Evolutionary conservation across 2,888 invertebrate species (phyloP).

Genomic region (Balanococcus diminutus): DNA sequence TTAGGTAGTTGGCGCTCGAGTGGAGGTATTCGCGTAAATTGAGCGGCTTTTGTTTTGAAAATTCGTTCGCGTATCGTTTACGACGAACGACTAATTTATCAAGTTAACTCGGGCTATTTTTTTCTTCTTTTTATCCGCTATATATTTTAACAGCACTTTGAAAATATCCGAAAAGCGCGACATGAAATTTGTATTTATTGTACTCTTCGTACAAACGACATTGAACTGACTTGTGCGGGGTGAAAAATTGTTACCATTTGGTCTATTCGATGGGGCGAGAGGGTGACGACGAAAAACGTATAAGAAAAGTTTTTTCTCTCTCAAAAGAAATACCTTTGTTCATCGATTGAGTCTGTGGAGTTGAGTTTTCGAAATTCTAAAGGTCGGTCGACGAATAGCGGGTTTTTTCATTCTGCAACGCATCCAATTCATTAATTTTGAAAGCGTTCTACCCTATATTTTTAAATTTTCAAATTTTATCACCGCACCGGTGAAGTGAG

Average conservation of each 20-base stretch:
- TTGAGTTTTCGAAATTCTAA: background rate
- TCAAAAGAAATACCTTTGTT: background rate
- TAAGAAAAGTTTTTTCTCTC: background rate
- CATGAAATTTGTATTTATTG: constrained; percentile 20
- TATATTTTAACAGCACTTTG: constrained; percentile 24
- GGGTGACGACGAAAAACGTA: background rate
- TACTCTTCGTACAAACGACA: background rate
- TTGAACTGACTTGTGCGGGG: background rate
- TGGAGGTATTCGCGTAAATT: background rate
- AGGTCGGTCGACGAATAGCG: background rate
- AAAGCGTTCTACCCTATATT: background rate
- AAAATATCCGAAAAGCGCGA: constrained; percentile 28
- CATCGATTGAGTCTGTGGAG: constrained; percentile 10
- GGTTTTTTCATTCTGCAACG: background rate
- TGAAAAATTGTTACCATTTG: constrained; percentile 3
- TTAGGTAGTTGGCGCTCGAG: background rate
- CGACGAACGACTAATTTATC: constrained; percentile 26
- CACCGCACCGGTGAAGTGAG: background rate
- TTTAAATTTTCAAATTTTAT: constrained; percentile 41
- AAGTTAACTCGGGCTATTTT: background rate
- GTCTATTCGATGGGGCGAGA: background rate
- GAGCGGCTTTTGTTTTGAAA: background rate
- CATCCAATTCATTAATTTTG: background rate
- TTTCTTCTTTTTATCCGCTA: background rate
- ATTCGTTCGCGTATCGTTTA: constrained; percentile 6